Base-by-base conservation (phyloP, 2,888 invertebrate genomes). In the Fragum sueziense region DNA sequence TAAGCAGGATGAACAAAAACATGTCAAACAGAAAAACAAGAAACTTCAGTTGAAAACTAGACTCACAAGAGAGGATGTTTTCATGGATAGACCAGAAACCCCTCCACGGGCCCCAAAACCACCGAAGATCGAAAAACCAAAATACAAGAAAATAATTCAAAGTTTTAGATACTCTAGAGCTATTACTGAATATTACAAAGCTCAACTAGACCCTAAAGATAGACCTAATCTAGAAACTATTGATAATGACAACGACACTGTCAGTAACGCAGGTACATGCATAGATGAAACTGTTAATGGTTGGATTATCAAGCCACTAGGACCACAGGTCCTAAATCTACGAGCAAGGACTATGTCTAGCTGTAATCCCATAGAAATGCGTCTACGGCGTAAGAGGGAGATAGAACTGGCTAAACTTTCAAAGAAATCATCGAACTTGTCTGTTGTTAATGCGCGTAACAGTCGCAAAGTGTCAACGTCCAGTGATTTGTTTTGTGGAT, bases 151-250 rank as follows among this genome's bases (percentile, higher is more conserved):
- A 14, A 47, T 47, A 47, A 78, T 83, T 41, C 67, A 78, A 31
- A 78, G 80, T 27, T 83, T 83, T 67, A 41, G 78, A 34, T 83
- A 83, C 70, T 83, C 83, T 6, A 71, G 77, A 47, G 83, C 83
- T 29, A 70, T 83, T 20, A 77, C 78, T 27, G 77, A 83, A 34
- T 83, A 73, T 54, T 83, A 78, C 54, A 75, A 73, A 41, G 61
- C 41, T 11, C 54, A 75, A 34, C 34, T 79, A 34, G 70, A 37
- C 33, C 47, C 62, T 37, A 67, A 22, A 33, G 59, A 65, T 14
- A 70, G 65, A 34, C 29, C 68, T 14, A 2, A 65, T 6, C 33
- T 72, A 0, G 14, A 59, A 9, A 27, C 17, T n/a, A 37, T 51
- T 52, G 67, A 54, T n/a, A 52, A 2, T 17, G 59, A 41, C 20